Conservation (phyloP, 2,797 vertebrate genomes). For the Mormyrus hasselquistii region DNA sequence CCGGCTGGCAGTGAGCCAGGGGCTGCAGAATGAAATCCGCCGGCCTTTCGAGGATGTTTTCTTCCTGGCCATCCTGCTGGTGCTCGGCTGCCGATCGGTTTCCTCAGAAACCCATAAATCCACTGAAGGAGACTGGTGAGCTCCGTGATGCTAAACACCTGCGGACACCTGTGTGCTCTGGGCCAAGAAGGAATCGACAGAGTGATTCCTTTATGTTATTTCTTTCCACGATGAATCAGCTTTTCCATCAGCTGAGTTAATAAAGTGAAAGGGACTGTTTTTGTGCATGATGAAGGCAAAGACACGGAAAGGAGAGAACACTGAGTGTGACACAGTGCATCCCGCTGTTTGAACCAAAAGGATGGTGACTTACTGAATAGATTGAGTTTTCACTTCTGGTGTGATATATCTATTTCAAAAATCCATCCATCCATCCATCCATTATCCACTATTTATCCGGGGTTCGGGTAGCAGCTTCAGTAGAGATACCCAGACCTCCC, state of each 20-base stretch:
- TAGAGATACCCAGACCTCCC: too few species aligned
- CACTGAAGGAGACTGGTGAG: slow-evolving; percentile 52
- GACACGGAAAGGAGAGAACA: not conserved
- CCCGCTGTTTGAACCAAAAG: not conserved
- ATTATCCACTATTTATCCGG: too few species aligned
- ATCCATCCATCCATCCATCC: not conserved
- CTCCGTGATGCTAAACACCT: slow-evolving; percentile 34
- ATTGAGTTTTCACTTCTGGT: not conserved
- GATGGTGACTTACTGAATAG: not conserved
- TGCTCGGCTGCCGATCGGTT: slow-evolving; percentile 52
- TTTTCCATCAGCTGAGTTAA: not conserved
- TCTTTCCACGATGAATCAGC: not conserved
- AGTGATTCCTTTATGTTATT: not conserved
- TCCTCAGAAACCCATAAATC: slow-evolving; percentile 67
- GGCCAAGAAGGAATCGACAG: slow-evolving; percentile 16
- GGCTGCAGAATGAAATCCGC: slow-evolving; percentile 43
- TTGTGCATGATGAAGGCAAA: not conserved
- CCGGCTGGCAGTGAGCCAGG: not conserved
- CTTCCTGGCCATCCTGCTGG: slow-evolving; percentile 47
- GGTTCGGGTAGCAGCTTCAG: too few species aligned
- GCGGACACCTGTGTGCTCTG: slow-evolving; percentile 46
- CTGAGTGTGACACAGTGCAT: not conserved
- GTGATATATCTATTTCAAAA: not conserved
- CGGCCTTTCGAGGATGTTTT: slow-evolving; percentile 37
- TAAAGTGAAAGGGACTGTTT: not conserved